Evolutionary conservation across 2,888 invertebrate species (phyloP).

Genomic region (Lithodes maja): DNA sequence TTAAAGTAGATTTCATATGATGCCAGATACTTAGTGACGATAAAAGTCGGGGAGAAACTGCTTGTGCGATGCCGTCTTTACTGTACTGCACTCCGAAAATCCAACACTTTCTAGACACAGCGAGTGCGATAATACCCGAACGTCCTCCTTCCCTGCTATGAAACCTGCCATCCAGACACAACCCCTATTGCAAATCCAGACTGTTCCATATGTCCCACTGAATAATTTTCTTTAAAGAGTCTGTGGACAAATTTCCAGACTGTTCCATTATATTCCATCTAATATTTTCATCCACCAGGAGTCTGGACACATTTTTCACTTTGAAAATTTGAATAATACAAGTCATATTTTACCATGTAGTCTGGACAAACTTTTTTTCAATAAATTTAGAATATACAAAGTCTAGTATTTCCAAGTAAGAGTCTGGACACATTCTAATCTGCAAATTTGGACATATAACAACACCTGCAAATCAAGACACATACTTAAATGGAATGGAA

Average conservation of each 20-base stretch:
- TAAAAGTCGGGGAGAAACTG: no score
- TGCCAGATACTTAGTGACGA: no score
- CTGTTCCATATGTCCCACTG: background rate
- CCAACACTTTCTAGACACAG: background rate
- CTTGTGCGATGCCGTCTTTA: background rate
- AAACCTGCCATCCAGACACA: background rate
- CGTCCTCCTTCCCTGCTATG: background rate
- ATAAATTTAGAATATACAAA: no score
- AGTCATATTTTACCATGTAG: no score
- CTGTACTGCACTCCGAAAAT: background rate
- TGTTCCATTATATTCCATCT: no score
- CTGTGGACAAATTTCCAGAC: no score
- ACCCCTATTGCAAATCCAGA: background rate
- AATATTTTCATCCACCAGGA: no score
- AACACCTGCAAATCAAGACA: background rate
- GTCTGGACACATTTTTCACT: no score
- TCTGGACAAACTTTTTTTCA: no score
- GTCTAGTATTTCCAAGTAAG: background rate
- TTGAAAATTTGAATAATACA: no score
- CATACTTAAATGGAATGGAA: slow-evolving; percentile 2
- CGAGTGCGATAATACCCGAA: background rate
- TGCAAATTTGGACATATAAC: background rate
- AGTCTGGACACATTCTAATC: background rate
- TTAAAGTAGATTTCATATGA: no score
- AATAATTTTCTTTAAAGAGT: no score